Base-by-base conservation (phyloP, 1,140 invertebrate species). In the Drosophila truncata region DNA sequence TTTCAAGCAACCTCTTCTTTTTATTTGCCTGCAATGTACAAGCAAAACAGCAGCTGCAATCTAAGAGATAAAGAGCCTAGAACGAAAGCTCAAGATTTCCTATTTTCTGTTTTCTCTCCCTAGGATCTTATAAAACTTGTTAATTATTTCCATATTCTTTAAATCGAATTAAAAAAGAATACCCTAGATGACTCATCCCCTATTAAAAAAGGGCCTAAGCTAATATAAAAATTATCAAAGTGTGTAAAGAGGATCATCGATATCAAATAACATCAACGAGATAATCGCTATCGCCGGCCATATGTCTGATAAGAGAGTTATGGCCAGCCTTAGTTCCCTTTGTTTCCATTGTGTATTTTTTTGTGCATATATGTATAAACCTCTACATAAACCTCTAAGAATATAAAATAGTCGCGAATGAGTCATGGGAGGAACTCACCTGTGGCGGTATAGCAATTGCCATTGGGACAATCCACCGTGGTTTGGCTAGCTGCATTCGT, bases 401-500 rank as follows among this genome's bases (percentile, higher is more conserved):
- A 52, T 35, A 20, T 33, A 10, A 69, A 58, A 74, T 73, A 50
- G 46, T 73, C 55, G 25, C 3, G 11, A 7, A 62, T 74, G 71
- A 76, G 62, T 77, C 74, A 77, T 44, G 27, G 29, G 16, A 23
- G 33, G 27, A 23, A 67, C 74, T 54, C 25, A 77, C 74, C 49
- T 41, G 39, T 31, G 10, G 23, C 18, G 16, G 72, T 77, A 10
- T 14, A 39, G 42, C 74, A 77, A 3, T 35, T 13, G 3, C 0
- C 7, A 0, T 4, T 18, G n/a, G 4, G 0, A 13, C 73, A 77
- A 5, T 16, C 8, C 1, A 9, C 2, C 2, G 27, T 0, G 2
- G 1, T 5, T 23, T 23, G 9, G 20, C 16, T 3, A n/a, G 0
- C 6, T 29, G n/a, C n/a, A 31, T 4, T 33, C 29, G 27, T 27